Percentiles rank a stretch among this genome's conserved stretches.
Conservation (phyloP, 2,888 invertebrate genomes). For the Glaucopsyche alexis region DNA sequence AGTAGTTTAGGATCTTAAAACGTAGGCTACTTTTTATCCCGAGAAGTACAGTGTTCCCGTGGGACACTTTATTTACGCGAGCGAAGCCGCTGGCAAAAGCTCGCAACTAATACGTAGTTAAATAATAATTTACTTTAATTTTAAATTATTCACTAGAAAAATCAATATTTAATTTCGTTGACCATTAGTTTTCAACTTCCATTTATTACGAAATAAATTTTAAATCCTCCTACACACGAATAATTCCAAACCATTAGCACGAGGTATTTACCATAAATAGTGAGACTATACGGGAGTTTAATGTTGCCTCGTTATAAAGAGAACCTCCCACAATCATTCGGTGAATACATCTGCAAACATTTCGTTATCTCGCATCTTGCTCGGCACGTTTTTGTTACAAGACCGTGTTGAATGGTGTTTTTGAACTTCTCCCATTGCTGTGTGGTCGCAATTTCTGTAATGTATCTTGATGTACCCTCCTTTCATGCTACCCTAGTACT, state of each 20-base stretch:
- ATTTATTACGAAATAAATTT: neutral
- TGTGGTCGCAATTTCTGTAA: slow-evolving; percentile 22
- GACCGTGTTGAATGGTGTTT: neutral
- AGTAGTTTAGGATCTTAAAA: no score
- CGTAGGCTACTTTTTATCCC: no score
- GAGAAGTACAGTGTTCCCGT: no score
- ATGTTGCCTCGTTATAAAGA: neutral
- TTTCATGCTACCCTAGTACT: slow-evolving; percentile 9
- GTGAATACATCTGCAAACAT: slow-evolving; percentile 21
- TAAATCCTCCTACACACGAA: neutral
- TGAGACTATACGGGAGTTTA: slow-evolving; percentile 2
- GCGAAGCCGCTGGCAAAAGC: no score
- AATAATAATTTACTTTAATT: no score
- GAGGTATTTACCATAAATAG: neutral
- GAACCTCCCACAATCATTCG: neutral
- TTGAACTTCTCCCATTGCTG: slow-evolving; percentile 14
- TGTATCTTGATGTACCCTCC: slow-evolving; percentile 20
- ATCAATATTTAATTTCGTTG: no score
- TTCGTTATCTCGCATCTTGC: slow-evolving; percentile 20
- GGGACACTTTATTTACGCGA: no score
- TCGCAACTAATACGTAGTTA: no score
- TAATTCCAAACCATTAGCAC: neutral
- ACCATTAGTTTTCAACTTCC: no score
- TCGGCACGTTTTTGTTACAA: neutral
- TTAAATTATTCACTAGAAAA: no score